A percentile compares a stretch with the other conserved stretches of the same genome.
phyloP scores from a whole-genome alignment of 1,140 invertebrate genomes.

The Physella acuta region DNA sequence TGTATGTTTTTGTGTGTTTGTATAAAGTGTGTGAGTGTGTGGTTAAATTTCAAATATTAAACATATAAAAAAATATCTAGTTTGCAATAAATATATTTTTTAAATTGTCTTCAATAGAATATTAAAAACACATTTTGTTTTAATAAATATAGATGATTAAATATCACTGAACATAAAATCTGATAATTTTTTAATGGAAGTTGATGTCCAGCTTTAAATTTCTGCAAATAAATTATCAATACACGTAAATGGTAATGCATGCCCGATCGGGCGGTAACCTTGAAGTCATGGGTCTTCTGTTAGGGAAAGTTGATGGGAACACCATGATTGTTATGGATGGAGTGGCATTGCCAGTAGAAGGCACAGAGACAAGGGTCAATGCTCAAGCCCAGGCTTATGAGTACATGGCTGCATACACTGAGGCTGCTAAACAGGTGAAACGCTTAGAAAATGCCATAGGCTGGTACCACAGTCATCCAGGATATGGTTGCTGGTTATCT shows the following conservation, averaged over 20 bases:
- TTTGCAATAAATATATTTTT: no score
- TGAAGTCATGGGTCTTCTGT: slow-evolving; percentile 94
- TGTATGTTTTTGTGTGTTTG: no score
- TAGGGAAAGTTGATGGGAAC: slow-evolving; percentile 84
- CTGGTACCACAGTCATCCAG: slow-evolving; percentile 99
- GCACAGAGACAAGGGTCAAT: slow-evolving; percentile 97
- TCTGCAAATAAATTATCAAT: no score
- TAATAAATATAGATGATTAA: no score
- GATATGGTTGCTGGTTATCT: slow-evolving; percentile 98
- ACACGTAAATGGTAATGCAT: slow-evolving; percentile 99
- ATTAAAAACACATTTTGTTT: no score
- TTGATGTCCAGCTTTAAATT: no score
- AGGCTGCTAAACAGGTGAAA: slow-evolving; percentile 92
- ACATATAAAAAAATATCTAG: no score
- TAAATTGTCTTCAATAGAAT: no score
- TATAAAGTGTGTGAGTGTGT: no score
- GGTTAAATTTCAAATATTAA: no score
- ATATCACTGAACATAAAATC: no score
- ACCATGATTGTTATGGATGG: slow-evolving; percentile 92
- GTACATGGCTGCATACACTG: slow-evolving; percentile 98
- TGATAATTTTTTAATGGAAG: no score
- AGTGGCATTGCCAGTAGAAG: slow-evolving; percentile 95
- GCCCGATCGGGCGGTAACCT: slow-evolving; percentile 94
- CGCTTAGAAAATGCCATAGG: slow-evolving; percentile 97
- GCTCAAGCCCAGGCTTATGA: slow-evolving; percentile 99